Base-by-base conservation (phyloP, 1,140 invertebrate species). In the Gonioctena quinquepunctata region DNA sequence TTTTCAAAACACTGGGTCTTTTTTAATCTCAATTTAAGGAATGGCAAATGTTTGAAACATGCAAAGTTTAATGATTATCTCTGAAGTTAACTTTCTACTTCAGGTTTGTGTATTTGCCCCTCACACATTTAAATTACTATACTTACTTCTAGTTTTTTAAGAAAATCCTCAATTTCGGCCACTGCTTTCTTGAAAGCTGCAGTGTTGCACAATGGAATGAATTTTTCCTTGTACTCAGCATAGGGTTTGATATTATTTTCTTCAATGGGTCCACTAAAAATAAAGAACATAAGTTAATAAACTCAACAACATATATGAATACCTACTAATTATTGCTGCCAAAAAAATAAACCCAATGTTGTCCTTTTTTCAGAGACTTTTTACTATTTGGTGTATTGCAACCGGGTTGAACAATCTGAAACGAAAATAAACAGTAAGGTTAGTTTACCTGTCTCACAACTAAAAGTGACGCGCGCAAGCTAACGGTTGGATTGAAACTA, bases 261-360 rank as follows among this genome's bases (percentile, higher is more conserved):
- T 83, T 95, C 94, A 73, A 97, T 95, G 94, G 94, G 97, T 6
- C 92, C 94, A 88, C 95, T 96, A 85, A 85, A 80, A 80, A 78
- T 66, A 73, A 56, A 56, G 8, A 66, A 56, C 5, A 8, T 2
- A 56, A 66, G 28, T 59, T 13, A 23, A 28, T 4, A 18, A 67
- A 52, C 21, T 48, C 18, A 48, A 7, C 0, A 60, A 16, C 25
- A 33, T 11, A 3, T 26, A 2, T 13, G 21, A 26, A 25, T 82
- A 92, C 94, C 95, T 88, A 96, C 94, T 93, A 97, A 83, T 97
- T 96, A 75, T 95, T 91, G 27, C 92, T 92, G 56, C 96, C 96
- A 87, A 95, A 98, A 85, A 97, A 97, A 83, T 92, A 96, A 68
- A 97, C 93, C 85, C 94, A 96, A 76, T 89, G 85, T 64, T 89